Percentiles rank a stretch among this genome's conserved stretches.
phyloP scores from a whole-genome alignment of 2,888 invertebrate genomes.

The Nomada hirtipes region DNA sequence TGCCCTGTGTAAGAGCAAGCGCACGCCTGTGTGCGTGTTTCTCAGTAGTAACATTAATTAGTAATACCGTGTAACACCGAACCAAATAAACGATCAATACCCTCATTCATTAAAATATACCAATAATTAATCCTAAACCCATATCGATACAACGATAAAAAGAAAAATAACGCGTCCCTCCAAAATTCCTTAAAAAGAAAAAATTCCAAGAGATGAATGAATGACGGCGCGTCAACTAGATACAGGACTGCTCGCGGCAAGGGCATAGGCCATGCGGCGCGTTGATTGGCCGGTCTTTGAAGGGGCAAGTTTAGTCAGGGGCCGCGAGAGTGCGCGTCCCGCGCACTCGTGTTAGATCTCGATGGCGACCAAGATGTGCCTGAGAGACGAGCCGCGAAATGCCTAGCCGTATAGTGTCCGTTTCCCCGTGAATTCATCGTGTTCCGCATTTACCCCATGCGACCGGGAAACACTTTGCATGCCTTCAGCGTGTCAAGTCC shows the following conservation, averaged over 20 bases:
- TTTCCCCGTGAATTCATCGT: slow-evolving; percentile 34
- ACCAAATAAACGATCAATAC: neutral
- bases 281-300: slow-evolving; percentile 77
- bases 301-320: slow-evolving; percentile 52
- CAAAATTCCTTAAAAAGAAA: slow-evolving; percentile 28
- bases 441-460: slow-evolving; percentile 48
- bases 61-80: neutral
- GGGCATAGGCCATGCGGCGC: slow-evolving; percentile 73
- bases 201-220: slow-evolving; percentile 51
- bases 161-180: neutral
- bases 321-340: slow-evolving; percentile 64
- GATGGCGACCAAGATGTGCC: slow-evolving; percentile 73
- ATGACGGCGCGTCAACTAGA: slow-evolving; percentile 50
- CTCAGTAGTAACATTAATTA: slow-evolving; percentile 53
- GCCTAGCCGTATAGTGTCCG: slow-evolving; percentile 46
- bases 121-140: too few relatives aligned
- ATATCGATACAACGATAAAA: too few relatives aligned
- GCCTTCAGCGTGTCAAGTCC: slow-evolving; percentile 43
- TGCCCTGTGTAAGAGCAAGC: neutral
- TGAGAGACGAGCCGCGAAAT: slow-evolving; percentile 62
- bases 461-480: slow-evolving; percentile 49
- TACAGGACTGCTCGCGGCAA: slow-evolving; percentile 63
- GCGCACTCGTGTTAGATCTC: slow-evolving; percentile 70
- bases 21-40: slow-evolving; percentile 19
- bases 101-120: accelerated